Conservation (phyloP, 2,888 invertebrate species). For the Leucophora obtusa region DNA sequence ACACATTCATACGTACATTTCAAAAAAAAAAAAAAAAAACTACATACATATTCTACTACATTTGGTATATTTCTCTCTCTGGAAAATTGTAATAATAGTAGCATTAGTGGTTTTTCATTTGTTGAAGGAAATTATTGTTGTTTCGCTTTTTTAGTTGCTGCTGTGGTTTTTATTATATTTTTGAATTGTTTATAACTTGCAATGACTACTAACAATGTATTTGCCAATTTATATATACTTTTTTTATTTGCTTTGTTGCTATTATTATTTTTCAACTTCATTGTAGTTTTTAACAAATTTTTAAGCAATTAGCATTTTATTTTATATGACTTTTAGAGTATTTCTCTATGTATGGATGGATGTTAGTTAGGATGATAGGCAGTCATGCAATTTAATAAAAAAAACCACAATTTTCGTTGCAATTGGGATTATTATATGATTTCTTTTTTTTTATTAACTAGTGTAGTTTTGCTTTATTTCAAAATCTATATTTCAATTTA, state of each 20-base stretch:
- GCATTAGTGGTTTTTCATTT: slow-evolving; percentile 58
- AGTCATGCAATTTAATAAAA: slow-evolving; percentile 56
- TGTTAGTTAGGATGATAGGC: slow-evolving; percentile 23
- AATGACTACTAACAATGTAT: slow-evolving; percentile 24
- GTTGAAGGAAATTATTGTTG: slow-evolving; percentile 50
- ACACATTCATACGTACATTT: neutral
- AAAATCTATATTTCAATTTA: slow-evolving; percentile 29
- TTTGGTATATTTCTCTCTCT: neutral
- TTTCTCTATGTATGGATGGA: neutral
- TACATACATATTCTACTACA: too few relatives aligned
- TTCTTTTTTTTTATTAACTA: slow-evolving; percentile 27
- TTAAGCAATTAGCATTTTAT: slow-evolving; percentile 59
- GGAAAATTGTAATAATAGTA: slow-evolving; percentile 48
- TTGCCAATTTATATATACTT: neutral
- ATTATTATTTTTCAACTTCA: slow-evolving; percentile 34
- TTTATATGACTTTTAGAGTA: neutral
- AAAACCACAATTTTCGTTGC: slow-evolving; percentile 59
- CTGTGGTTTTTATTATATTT: slow-evolving; percentile 41
- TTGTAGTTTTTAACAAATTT: slow-evolving; percentile 51
- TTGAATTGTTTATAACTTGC: slow-evolving; percentile 12
- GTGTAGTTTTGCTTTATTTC: slow-evolving; percentile 12
- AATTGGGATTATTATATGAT: slow-evolving; percentile 53
- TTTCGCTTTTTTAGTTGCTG: slow-evolving; percentile 22
- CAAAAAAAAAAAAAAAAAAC: too few relatives aligned
- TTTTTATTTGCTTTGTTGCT: slow-evolving; percentile 20